Evolutionary conservation across 2,888 invertebrate species (phyloP), one percentile per base, ranked within the genome.

Genomic region (Lamproptera curius): DNA sequence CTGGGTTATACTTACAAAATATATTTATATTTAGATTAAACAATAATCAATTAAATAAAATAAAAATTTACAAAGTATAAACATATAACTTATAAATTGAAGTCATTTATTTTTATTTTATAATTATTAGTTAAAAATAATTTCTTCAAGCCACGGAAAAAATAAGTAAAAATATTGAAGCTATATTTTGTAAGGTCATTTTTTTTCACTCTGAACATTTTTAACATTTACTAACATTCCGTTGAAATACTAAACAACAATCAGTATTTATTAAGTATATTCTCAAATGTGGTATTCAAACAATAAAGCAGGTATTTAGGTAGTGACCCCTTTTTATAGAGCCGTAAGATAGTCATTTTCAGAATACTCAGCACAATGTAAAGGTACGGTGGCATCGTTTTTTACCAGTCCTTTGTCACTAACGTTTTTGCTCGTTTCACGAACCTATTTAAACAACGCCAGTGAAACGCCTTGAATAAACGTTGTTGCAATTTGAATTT

Each of bases 391-490:
- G 13, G 26, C 35, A 34, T 47, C 44, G 40, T 34, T 16, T 45
- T 48, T 47, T 42, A 48, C 40, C 50, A 49, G 50, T 16, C 41
- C 41, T 41, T 55, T 57, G 55, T 52, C 52, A 36, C 47, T 62
- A 57, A 55, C 56, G 59, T 56, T 56, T 57, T 57, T 47, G 53
- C 58, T 64, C 66, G 60, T 68, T 60, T 56, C 48, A 13, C 39
- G 39, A 28, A 36, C 36, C 28, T 16, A 37, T 35, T 46, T 20
- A 16, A 23, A 40, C 14, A 14, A 2, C 2, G 13, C 16, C 39
- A 16, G 34, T 23, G 15, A 39, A 23, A 31, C 11, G 8, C 11
- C 16, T 9, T 31, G 13, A 31, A 16, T 17, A 31, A 31, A 5
- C 13, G n/a, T n/a, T 31, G 13, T 11, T 4, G n/a, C 31, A 11